Evolutionary conservation across 2,888 invertebrate species (phyloP), one percentile per base, ranked within the genome.

Genomic region (Torymus aiolomorphi): DNA sequence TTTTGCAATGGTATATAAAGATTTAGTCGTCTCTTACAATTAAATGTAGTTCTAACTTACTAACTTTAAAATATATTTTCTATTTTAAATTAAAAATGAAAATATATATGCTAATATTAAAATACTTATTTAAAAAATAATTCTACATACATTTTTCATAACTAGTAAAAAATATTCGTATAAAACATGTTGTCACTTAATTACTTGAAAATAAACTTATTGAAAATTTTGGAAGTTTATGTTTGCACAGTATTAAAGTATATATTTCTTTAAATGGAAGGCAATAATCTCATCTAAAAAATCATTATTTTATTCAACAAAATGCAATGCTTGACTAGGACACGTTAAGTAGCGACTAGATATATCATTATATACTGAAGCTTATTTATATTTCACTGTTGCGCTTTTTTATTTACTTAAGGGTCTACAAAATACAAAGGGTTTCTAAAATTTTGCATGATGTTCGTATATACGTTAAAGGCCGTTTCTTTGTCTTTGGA

Each of bases 321-420:
- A 89, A 88, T 87, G 85, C 85, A 87, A 86, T 84, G 85, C 80
- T 85, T 88, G 89, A 89, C 89, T 89, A 89, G 89, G 84, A 88
- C 83, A 86, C 84, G 86, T 89, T 87, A 87, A 88, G 87, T 88
- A 86, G 86, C 86, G 88, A 89, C 89, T 89, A 89, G 89, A 88
- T 85, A 85, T 79, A 81, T 42, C 42, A 76, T 78, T 82, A 80
- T 81, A 42, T 83, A 79, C 16, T 70, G 63, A 18, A 69, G 57
- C 73, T 67, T 73, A 73, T 52, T 65, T 70, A 73, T 24, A 69
- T n/a, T 75, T 57, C 24, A 69, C 59, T 62, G n/a, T 73, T 63
- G 67, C 70, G 51, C 14, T 49, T 49, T 31, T 31, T 1, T 69
- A 69, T 24, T 66, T 18, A 54, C 11, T 62, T n/a, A 18, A 18